Base-by-base conservation (phyloP, 1,140 invertebrate species). In the Octopus bimaculoides region DNA sequence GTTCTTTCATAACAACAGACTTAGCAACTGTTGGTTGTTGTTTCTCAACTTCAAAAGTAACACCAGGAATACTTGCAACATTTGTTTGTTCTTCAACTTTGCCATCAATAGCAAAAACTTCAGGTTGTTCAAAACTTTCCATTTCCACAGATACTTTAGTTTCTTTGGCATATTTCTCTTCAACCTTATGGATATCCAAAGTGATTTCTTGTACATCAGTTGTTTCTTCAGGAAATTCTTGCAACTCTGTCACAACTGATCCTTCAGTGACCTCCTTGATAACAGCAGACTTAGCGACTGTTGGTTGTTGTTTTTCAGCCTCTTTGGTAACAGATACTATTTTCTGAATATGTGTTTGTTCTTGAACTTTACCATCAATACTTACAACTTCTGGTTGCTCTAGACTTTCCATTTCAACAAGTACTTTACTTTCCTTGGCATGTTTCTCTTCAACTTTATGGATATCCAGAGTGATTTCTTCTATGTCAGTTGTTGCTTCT, bases 351-450 rank as follows among this genome's bases (percentile, higher is more conserved):
- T 79, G 56, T 56, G 74, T 69, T 5, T 79, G 52, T 52, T 82
- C 77, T 12, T 80, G 54, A 17, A 79, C 20, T 73, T 52, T 56
- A 52, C 74, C 14, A 10, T 61, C 56, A 61, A 78, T 54, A 73
- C 41, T 52, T 5, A 54, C 56, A 54, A 77, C 17, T 12, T 78
- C 20, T 52, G 76, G 54, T 20, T 79, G 71, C 52, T 81, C 79
- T 17, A 71, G 77, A 20, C 78, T 54, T 78, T 83, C 84, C 75
- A 81, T 77, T 55, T 73, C 41, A 71, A 77, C 54, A 74, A 84
- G 79, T 52, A 78, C 79, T 41, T 83, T 85, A 75, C 54, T 82
- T 79, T 82, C 78, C 54, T 74, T 78, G 66, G 81, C 69, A 79
- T 81, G 52, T 78, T 81, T 78, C 55, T 81, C 54, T 20, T 83